Percentiles rank a stretch among this genome's conserved stretches.
These are phyloP conservation scores for Sialia sialis DNA, from an alignment of 2,113 vertebrate genomes.

Conservation along the genomic window DNA sequence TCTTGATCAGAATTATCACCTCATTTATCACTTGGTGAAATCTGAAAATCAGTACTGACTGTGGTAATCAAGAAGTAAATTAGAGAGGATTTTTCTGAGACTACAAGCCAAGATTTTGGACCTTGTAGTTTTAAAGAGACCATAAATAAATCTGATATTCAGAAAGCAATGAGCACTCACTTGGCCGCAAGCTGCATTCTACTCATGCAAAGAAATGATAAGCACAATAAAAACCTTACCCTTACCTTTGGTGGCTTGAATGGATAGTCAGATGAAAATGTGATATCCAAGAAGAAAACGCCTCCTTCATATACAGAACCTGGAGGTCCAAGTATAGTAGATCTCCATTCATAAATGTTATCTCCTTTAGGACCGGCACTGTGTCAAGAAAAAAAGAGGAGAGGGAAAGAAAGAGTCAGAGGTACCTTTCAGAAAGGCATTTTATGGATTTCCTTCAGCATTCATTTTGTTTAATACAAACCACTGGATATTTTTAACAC, in stretches of 20 bases:
- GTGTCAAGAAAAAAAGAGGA: constrained; percentile 28
- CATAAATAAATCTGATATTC: neutral
- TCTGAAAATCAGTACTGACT: neutral
- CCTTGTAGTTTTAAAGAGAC: neutral
- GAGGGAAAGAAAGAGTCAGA: constrained; percentile 5
- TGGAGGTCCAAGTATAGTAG: constrained; percentile 94
- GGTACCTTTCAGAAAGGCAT: neutral
- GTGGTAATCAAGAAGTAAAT: neutral
- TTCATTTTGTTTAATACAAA: neutral
- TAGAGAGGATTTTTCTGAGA: neutral
- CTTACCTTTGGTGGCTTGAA: constrained; percentile 98
- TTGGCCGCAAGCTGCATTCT: neutral
- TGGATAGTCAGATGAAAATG: constrained; percentile 97
- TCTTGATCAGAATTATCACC: neutral
- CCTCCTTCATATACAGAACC: constrained; percentile 97
- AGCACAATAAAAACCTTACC: constrained; percentile 6
- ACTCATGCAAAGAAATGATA: neutral
- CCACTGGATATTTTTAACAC: neutral
- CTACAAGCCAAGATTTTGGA: neutral
- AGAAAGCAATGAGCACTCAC: neutral
- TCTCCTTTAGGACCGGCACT: constrained; percentile 96
- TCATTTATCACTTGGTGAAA: neutral
- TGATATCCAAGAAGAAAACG: constrained; percentile 96
- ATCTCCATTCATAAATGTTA: constrained; percentile 99
- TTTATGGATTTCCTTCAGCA: neutral